Base-by-base conservation (phyloP, 2,113 vertebrate species). In the Hyaena hyaena region DNA sequence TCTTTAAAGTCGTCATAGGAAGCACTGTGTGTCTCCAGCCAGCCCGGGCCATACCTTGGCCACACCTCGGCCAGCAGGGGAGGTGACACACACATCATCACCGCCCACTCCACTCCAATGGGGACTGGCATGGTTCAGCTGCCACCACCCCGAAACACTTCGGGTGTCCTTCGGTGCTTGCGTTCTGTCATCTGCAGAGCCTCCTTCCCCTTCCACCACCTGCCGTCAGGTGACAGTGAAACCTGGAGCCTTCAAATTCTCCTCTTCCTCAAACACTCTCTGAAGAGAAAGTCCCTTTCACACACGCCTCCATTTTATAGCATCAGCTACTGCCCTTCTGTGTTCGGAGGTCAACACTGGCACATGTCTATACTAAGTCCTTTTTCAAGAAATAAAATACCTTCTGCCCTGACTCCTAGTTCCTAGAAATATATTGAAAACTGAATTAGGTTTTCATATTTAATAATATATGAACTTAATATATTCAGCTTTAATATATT, bases 61-160 rank as follows among this genome's bases (percentile, higher is more conserved):
- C 53, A 16, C 4, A 55, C 4, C 53, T 55, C 53, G 14, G 12
- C 28, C 77, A 66, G 31, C 23, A 12, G 2, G 4, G 5, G 35
- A 2, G 4, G 61, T 31, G 48, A 80, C 28, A 79, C 0, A 0
- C 48, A 17, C 2, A 1, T 4, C 43, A 21, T 5, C n/a, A 1
- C 12, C 2, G 0, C 19, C 39, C 65, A 50, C 53, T 8, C 10
- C 9, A 1, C 74, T 45, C 48, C 31, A 17, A 7, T 0, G 4
- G 4, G n/a, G 17, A 35, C 14, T 4, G 10, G 24, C 48, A 58
- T 0, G 26, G 65, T 14, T 31, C 74, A 14, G 4, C 31, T 3
- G 66, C 28, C 0, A 4, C 35, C 65, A 39, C 45, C 53, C 58
- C 26, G 39, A 39, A 31, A 15, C 5, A 48, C 35, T 7, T 48